Percentiles rank a stretch among this genome's conserved stretches.
Conservation (phyloP, 2,113 vertebrate species). For the Mesoclemmys tuberculata region DNA sequence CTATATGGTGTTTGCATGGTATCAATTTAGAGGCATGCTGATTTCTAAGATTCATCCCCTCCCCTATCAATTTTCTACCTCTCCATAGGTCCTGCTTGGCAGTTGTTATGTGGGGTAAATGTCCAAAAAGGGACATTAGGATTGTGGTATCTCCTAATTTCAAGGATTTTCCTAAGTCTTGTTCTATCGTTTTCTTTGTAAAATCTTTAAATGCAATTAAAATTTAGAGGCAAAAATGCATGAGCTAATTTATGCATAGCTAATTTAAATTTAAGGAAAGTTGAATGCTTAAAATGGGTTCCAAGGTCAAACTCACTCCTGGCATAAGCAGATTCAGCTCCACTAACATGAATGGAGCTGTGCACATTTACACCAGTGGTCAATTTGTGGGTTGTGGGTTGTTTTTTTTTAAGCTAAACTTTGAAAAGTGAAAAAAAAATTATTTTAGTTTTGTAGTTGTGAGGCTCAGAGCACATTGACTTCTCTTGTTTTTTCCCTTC, state of each 20-base stretch:
- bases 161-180: constrained; percentile 25
- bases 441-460: not conserved
- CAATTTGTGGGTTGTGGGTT: not conserved
- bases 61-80: constrained; percentile 73
- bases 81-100: constrained; percentile 67
- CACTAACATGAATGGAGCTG: not conserved
- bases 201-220: not conserved
- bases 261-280: not conserved
- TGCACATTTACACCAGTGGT: not conserved
- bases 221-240: not conserved
- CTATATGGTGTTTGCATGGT: constrained; percentile 79
- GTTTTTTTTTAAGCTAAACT: not conserved
- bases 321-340: not conserved
- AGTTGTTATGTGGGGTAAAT: constrained; percentile 52
- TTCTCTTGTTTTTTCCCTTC: not conserved
- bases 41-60: constrained; percentile 76
- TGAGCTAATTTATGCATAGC: not conserved
- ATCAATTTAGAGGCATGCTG: constrained; percentile 83
- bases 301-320: not conserved
- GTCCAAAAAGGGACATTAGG: constrained; percentile 29
- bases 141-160: constrained; percentile 1
- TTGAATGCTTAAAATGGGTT: not conserved
- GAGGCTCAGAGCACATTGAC: not conserved
- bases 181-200: constrained; percentile 14
- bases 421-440: not conserved